Evolutionary conservation across 2,113 vertebrate genomes (phyloP).

Genomic region (Junco hyemalis): DNA sequence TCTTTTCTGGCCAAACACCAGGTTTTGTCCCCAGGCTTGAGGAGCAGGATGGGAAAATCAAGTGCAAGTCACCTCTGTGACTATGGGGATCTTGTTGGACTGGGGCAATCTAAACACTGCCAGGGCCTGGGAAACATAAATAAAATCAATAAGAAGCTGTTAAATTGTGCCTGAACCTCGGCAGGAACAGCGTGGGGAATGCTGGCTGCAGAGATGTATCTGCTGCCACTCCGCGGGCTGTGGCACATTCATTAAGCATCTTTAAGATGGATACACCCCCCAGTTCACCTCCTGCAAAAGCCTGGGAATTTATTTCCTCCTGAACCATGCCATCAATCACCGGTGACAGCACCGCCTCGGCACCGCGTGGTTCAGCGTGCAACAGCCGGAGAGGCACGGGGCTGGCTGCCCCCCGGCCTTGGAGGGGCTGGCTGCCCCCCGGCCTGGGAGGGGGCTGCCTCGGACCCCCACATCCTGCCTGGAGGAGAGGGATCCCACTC

Average conservation of each 20-base stretch:
- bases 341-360: neutral
- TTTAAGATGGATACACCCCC: conserved; percentile 67
- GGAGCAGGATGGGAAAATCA: neutral
- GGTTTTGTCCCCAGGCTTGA: neutral
- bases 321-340: conserved; percentile 56
- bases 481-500: neutral
- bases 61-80: fast-evolving
- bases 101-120: neutral
- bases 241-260: conserved; percentile 68
- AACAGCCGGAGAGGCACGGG: fast-evolving
- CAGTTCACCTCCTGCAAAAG: conserved; percentile 48
- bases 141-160: conserved; percentile 49
- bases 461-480: fast-evolving
- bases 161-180: conserved; percentile 29
- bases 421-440: neutral
- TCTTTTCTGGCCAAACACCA: neutral
- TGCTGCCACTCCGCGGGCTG: neutral
- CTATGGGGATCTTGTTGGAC: neutral
- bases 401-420: neutral
- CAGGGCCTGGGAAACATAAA: neutral
- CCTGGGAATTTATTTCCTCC: conserved; percentile 70
- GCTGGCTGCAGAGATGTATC: conserved; percentile 44
- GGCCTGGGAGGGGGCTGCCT: neutral
- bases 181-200: conserved; percentile 15
- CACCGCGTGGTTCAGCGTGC: fast-evolving